Evolutionary conservation across 2,888 invertebrate genomes (phyloP), one percentile per base, ranked within the genome.

Genomic region (Conus canariensis): DNA sequence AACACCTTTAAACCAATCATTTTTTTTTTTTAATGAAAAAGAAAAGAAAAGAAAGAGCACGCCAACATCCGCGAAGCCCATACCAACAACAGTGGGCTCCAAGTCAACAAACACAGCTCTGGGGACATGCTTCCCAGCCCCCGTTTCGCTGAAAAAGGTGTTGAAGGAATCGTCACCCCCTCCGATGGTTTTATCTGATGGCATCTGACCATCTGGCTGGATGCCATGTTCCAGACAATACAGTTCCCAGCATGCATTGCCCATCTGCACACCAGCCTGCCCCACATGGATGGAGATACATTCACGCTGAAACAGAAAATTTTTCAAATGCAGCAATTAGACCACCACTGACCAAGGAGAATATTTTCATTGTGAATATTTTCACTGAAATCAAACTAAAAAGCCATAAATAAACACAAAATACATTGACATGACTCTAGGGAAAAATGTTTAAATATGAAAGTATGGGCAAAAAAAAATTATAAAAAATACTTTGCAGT

Each of bases 151-250:
- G 95, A 97, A 97, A 94, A 97, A 97, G 60, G 97, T 99, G 95
- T 98, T 99, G 97, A 98, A 99, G 91, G 98, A 98, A 97, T 94
- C 98, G 97, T 99, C 99, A 91, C 98, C 96, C n/a, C 94, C 95
- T 85, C 96, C 97, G 86, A 96, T 94, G 60, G 98, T 98, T 97
- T 98, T 98, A 96, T 98, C 98, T 0, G 98, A 98, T 22, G 98
- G 98, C 96, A 96, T 96, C 93, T 96, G 96, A 96, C 93, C 97
- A 94, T 97, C 97, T 58, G 97, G 97, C 93, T 96, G 96, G 92
- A 97, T 97, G 88, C 97, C 88, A 59, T 88, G 88, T 19, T 88
- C 88, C n/a, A 88, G 80, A n/a, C 88, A 88, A 25, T 88, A 88
- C 59, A 88, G 80, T 60, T 88, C 88, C 88, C 88, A 88, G 80